Base-by-base conservation (phyloP, 2,113 vertebrate species). In the Eublepharis macularius region DNA sequence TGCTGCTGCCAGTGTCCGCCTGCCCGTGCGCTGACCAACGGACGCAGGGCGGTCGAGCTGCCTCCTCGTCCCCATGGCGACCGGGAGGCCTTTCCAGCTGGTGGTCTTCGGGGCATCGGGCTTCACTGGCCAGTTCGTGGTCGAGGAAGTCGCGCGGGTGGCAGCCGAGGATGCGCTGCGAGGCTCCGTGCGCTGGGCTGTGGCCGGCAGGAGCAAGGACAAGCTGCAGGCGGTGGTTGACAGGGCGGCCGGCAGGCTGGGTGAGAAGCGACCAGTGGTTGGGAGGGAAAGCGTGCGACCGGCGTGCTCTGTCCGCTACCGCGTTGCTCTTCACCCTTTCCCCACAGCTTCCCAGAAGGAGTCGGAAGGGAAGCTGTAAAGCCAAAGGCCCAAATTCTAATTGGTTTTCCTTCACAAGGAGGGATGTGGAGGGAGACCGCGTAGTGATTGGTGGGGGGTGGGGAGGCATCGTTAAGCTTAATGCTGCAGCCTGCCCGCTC, bases 111-210 rank as follows among this genome's bases (percentile, higher is more conserved):
- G 98, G 49, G 98, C 98, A 73, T 98, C 98, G 0, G 98, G 98
- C 29, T 99, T 99, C 89, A 99, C 98, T 0, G 98, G 98, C 3
- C 98, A 98, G 94, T 99, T 97, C 69, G 98, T 99, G 92, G 96
- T 97, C 12, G 97, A 98, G 85, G 98, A 99, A 91, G 96, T 98
- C 75, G 97, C 97, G 43, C 97, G 98, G 79, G 95, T 95, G 9
- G 95, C 92, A 39, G 93, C 87, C 36, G 68, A 80, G 29, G 85
- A 89, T 24, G 97, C 96, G 66, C 95, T 94, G 86, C 95, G 95
- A 21, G 92, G 91, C 6, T 92, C 95, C 57, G 91, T 98, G 91
- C 96, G 94, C 47, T 98, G 98, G 98, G 98, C 98, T 39, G 95
- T 99, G 79, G 98, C 98, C 1, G 98, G 98, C 75, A 95, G 98